These are phyloP conservation scores for Sebastes nivosus DNA, from an alignment of 2,797 vertebrate genomes.

Conservation along the genomic window DNA sequence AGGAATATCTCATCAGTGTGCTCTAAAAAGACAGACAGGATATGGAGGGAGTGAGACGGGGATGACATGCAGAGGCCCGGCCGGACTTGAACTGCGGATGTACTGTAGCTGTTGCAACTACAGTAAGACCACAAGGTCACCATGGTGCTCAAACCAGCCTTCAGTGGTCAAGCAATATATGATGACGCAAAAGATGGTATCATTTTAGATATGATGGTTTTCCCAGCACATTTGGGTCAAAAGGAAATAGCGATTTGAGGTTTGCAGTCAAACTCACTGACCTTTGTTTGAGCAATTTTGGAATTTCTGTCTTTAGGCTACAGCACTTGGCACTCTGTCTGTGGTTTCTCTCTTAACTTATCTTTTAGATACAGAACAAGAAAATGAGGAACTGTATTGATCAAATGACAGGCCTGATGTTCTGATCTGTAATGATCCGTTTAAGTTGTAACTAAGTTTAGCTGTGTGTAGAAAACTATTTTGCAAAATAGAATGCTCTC, in stretches of 20 bases:
- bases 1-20: not conserved
- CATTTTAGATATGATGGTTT: not conserved
- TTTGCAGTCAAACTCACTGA: constrained; percentile 9
- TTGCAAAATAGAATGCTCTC: no score
- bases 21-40: not conserved
- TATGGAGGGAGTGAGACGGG: not conserved
- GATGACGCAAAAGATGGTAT: not conserved
- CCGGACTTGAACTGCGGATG: not conserved
- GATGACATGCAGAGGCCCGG: not conserved
- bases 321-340: not conserved
- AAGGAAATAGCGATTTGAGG: constrained; percentile 11
- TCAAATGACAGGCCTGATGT: not conserved
- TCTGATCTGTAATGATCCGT: not conserved
- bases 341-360: not conserved
- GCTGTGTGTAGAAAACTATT: not conserved
- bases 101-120: not conserved
- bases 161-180: not conserved
- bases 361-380: not conserved
- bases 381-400: not conserved
- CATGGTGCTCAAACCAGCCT: not conserved
- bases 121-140: not conserved
- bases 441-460: not conserved
- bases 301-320: not conserved
- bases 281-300: not conserved
- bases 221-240: not conserved